These are phyloP conservation scores for Perodicticus potto DNA, from an alignment of 2,797 vertebrate species.

Conservation along the genomic window DNA sequence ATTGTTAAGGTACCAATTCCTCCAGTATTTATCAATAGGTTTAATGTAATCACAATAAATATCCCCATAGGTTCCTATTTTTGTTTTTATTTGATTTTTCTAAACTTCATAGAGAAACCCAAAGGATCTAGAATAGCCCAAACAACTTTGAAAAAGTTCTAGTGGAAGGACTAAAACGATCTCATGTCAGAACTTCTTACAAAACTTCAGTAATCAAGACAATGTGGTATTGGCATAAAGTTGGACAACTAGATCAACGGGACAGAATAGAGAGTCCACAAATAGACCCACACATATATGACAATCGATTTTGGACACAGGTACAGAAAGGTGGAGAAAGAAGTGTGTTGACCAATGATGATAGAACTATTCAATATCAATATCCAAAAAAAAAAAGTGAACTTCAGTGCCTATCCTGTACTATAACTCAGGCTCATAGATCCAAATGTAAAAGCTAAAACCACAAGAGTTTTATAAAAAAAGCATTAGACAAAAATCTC, in stretches of 20 bases:
- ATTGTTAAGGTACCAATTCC: neutral
- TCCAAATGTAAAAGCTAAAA: no score
- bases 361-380: no score
- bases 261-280: neutral
- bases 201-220: neutral
- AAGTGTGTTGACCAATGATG: neutral
- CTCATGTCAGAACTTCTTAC: neutral
- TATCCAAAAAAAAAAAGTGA: neutral
- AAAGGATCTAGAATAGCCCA: neutral
- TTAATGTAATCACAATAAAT: neutral
- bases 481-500: no score
- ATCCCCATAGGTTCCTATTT: neutral
- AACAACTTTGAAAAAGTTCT: neutral
- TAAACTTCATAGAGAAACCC: neutral
- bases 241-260: neutral
- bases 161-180: neutral
- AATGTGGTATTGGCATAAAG: neutral
- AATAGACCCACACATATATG: neutral
- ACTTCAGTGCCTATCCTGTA: neutral
- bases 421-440: neutral
- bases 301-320: neutral
- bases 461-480: no score
- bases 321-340: constrained; percentile 2
- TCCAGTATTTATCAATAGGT: neutral
- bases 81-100: constrained; percentile 13